Evolutionary conservation across 2,888 invertebrate genomes (phyloP), one percentile per base, ranked within the genome.

Genomic region (Hybos culiciformis): DNA sequence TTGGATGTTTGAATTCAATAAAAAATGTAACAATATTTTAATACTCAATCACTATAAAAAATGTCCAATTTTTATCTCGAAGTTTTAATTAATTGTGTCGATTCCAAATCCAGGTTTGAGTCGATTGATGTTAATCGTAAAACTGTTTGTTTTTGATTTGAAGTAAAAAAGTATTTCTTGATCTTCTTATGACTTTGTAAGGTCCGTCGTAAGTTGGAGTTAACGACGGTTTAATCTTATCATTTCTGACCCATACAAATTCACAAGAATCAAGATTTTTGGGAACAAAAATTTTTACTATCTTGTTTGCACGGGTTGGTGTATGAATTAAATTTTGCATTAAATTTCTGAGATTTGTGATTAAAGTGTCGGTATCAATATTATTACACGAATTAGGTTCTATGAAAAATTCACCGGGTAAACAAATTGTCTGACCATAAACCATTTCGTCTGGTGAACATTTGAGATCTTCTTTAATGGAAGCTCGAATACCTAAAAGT

Each of bases 401-500:
- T n/a, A n/a, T n/a, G n/a, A n/a, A n/a, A n/a, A n/a, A n/a, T n/a
- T 33, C 15, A 4, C 8, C 33, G 9, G 18, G 33, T 17, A 33
- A 18, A 18, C 8, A 18, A 18, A 33, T 9, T 9, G 33, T 33
- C 11, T 33, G 33, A 15, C 33, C 33, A 11, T 33, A 33, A 17
- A 33, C 33, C 15, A 33, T 6, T 33, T 48, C 44, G 18, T 42
- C 41, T 8, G 44, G 24, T 2, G 47, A 47, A 14, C 37, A 36
- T 12, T 41, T 36, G 9, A 43, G 8, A 19, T 45, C 43, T 14
- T 45, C 39, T 39, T 46, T 46, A 17, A 41, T 15, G 8, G 46
- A 44, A 2, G 37, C 23, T 17, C 46, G 24, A 12, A 50, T 44
- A 7, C 46, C 49, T 1, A 48, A 18, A 9, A 46, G 39, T 2